Conservation (phyloP, 2,113 vertebrate genomes). For the Bettongia penicillata region DNA sequence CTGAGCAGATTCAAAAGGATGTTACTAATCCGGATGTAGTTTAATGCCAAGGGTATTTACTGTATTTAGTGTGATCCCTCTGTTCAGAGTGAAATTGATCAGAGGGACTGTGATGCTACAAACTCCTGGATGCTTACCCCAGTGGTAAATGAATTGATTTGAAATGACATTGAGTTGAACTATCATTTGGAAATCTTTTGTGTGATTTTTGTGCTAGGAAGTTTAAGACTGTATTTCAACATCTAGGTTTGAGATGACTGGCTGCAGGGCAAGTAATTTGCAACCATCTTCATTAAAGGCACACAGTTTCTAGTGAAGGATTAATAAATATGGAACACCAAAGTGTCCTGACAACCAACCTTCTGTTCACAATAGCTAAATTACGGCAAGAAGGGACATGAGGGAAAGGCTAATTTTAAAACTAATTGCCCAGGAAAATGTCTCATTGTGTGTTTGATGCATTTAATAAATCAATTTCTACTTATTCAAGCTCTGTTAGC, state of each 20-base stretch:
- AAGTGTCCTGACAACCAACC: conserved; percentile 38
- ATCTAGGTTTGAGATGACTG: not conserved
- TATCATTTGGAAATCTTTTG: not conserved
- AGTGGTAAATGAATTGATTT: conserved; percentile 8
- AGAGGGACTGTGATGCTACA: not conserved
- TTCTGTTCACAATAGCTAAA: conserved; percentile 49
- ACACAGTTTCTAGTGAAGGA: not conserved
- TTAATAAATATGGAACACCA: conserved; percentile 10
- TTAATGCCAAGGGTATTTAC: not conserved
- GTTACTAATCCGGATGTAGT: not conserved
- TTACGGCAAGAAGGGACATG: conserved; percentile 9
- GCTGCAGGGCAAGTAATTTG: not conserved
- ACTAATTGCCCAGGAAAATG: conserved; percentile 46
- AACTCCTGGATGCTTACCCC: not conserved
- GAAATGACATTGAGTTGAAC: not conserved
- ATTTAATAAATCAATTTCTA: conserved; percentile 55
- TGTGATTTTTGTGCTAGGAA: not conserved
- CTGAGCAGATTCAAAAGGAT: not conserved
- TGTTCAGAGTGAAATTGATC: not conserved
- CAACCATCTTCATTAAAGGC: not conserved
- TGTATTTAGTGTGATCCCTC: not conserved
- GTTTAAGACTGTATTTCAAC: not conserved
- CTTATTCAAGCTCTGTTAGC: conserved; percentile 40
- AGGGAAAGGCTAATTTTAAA: conserved; percentile 46
- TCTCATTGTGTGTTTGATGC: conserved; percentile 34